Conservation (phyloP, 2,888 invertebrate species). For the Xestia xanthographa region DNA sequence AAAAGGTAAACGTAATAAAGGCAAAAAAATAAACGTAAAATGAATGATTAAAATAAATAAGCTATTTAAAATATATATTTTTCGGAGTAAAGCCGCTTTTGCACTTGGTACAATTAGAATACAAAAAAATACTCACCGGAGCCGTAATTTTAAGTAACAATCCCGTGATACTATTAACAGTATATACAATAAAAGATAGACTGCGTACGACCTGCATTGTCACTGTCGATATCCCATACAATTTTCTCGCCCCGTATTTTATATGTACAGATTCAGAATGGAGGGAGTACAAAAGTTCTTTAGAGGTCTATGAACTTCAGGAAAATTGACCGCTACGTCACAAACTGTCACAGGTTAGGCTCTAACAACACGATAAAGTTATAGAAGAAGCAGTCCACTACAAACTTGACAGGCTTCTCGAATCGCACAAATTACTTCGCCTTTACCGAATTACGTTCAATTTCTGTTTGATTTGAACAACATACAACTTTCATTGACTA, state of each 20-base stretch:
- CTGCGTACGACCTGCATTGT: not conserved
- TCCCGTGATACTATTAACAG: not conserved
- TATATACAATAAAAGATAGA: not conserved
- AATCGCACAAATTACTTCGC: conserved; percentile 7
- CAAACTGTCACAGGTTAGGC: too few species aligned
- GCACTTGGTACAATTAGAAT: not conserved
- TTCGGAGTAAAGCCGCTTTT: not conserved
- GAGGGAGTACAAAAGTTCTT: conserved; percentile 1
- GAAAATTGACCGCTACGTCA: not conserved
- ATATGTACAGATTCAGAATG: not conserved
- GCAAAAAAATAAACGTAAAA: too few species aligned
- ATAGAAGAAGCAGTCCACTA: too few species aligned
- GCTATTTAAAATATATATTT: too few species aligned
- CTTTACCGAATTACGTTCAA: conserved; percentile 21
- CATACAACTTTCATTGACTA: too few species aligned
- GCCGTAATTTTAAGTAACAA: not conserved
- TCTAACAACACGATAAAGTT: too few species aligned
- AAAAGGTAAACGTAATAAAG: too few species aligned
- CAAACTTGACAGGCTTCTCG: not conserved
- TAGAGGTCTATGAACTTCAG: not conserved
- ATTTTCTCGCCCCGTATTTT: not conserved
- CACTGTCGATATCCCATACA: not conserved
- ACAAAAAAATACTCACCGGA: not conserved
- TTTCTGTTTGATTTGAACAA: conserved; percentile 31
- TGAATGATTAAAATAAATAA: too few species aligned